Evolutionary conservation across 2,888 invertebrate species (phyloP), one percentile per base, ranked within the genome.

Genomic region (Antheraea yamamai): DNA sequence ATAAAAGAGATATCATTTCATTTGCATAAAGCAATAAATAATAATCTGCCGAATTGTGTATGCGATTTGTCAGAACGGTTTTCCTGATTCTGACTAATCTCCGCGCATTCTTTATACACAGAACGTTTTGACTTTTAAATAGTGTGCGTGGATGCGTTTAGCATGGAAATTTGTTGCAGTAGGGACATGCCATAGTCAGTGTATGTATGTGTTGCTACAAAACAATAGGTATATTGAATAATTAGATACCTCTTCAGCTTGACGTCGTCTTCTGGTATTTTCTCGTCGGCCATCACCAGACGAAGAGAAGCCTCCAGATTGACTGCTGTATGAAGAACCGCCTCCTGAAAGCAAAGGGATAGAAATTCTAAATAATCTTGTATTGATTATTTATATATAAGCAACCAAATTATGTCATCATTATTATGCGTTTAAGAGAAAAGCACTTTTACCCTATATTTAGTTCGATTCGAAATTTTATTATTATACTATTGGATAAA

Each of bases 191-290:
- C 47, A 12, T 47, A 7, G 47, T 47, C 47, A 12, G 47, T 12
- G 10, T 47, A 47, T 47, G 47, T 6, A 39, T 47, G 47, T 47
- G 47, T 47, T 7, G 47, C 47, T 47, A 47, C 12, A 47, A 47
- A 47, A 18, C 4, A 20, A 55, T n/a, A 55, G 14, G 55, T 47
- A 18, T 16, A 47, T 47, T 14, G 4, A 51, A 64, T 61, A 73
- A 16, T 4, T 23, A n/a, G 8, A 58, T 71, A 76, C 76, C 74
- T 71, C 35, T 3, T 75, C 75, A 18, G 68, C 58, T 52, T 75
- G 73, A 68, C 75, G 66, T 20, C 75, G 68, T 70, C 73, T 75
- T 47, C 73, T 75, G 16, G 75, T 75, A 47, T 75, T 75, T 68
- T 75, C 75, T 14, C 75, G 52, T 4, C 75, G 51, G 52, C n/a